Conservation (phyloP, 1,140 invertebrate species). For the Heliconius himera region DNA sequence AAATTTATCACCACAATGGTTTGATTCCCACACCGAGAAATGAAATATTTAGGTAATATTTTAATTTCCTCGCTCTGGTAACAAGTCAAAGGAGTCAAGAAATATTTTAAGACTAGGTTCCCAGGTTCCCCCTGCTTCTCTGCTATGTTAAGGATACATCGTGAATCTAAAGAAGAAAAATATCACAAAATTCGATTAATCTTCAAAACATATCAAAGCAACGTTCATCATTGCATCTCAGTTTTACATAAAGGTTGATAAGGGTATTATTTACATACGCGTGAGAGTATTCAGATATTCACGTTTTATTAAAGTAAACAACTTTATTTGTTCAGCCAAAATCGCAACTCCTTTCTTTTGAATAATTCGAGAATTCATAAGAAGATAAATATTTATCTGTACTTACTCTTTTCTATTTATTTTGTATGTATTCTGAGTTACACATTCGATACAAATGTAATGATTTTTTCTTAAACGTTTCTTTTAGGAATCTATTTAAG, state of each 20-base stretch:
- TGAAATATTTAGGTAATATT: too few relatives aligned
- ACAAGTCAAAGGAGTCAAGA: too few relatives aligned
- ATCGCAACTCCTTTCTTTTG: constrained; percentile 36
- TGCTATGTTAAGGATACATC: too few relatives aligned
- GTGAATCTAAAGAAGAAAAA: too few relatives aligned
- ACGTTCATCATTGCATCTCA: neutral
- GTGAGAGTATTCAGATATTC: constrained; percentile 33
- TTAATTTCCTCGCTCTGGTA: too few relatives aligned
- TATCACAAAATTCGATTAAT: neutral
- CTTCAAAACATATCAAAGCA: neutral
- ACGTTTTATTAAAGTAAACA: constrained; percentile 42
- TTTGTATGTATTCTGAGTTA: neutral
- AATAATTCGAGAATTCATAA: constrained; percentile 39
- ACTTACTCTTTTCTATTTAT: neutral
- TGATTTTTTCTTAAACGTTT: too few relatives aligned
- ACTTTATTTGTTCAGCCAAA: constrained; percentile 39
- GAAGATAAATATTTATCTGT: constrained; percentile 22
- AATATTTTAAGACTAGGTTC: too few relatives aligned
- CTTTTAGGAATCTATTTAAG: too few relatives aligned
- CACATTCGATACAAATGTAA: neutral
- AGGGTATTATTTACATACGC: constrained; percentile 30
- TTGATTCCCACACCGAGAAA: too few relatives aligned
- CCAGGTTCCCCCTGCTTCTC: too few relatives aligned
- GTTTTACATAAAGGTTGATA: constrained; percentile 23
- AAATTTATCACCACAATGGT: too few relatives aligned